phyloP scores from a whole-genome alignment of 2,113 vertebrate genomes.

The Girardinichthys multiradiatus region DNA sequence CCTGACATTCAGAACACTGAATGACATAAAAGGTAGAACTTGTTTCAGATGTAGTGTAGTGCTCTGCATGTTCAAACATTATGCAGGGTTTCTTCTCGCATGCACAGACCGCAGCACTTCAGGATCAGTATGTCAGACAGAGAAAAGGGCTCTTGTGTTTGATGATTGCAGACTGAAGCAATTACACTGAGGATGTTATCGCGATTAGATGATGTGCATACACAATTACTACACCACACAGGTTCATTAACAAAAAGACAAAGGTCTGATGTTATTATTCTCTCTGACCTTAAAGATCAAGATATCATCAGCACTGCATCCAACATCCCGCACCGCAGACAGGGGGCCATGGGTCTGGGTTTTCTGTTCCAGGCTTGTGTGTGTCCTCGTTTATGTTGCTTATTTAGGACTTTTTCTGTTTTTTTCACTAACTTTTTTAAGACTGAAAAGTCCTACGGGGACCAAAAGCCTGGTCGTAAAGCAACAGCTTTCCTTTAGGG shows the following conservation, averaged over 20 bases:
- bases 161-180: slow-evolving; percentile 33
- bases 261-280: slow-evolving; percentile 24
- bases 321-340: slow-evolving; percentile 37
- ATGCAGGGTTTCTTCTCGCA: neutral
- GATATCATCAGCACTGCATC: slow-evolving; percentile 24
- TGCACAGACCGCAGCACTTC: neutral
- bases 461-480: neutral
- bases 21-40: neutral
- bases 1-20: neutral
- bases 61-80: neutral
- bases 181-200: slow-evolving; percentile 33
- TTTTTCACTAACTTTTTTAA: neutral
- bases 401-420: neutral
- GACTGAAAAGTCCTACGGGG: neutral
- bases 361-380: no score
- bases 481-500: neutral
- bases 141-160: slow-evolving; percentile 15
- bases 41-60: neutral
- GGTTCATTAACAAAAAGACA: slow-evolving; percentile 49
- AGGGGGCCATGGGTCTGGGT: neutral
- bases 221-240: slow-evolving; percentile 40
- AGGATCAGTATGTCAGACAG: slow-evolving; percentile 8
- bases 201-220: slow-evolving; percentile 12
- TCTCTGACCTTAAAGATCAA: slow-evolving; percentile 36
- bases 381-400: slow-evolving; percentile 14